Evolutionary conservation across 1,140 invertebrate species (phyloP), one percentile per base, ranked within the genome.

Genomic region (Neodiprion virginianus): DNA sequence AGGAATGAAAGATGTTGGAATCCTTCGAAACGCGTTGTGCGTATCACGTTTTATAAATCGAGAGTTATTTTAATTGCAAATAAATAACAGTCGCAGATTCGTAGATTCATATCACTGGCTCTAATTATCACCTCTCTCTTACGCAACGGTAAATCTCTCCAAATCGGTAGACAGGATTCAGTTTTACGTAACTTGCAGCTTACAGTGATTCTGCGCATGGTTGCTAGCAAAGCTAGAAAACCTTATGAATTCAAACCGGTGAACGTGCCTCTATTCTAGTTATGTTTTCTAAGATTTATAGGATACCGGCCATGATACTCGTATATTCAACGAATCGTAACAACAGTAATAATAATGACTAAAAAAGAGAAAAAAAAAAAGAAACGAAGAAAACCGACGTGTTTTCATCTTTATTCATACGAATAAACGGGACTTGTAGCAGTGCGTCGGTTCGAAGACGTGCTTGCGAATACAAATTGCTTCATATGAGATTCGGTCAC

Each of bases 131-230:
- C 53, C 53, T 12, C 8, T 61, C 53, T 61, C n/a, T 61, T 61
- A 61, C 8, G 53, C 53, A 61, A 61, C 53, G 53, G n/a, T 17
- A 61, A 61, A 61, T 61, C n/a, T 61, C 53, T 61, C 53, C 53
- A 8, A 61, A 61, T 61, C 53, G 11, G 11, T 5, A 61, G 5
- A 61, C 53, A 14, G 53, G 53, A 61, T 61, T 61, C 53, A 61
- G 8, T 61, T 61, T 61, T 61, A 17, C 53, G 53, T 61, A 61
- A 61, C 53, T 61, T 61, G 8, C 11, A 61, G 8, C 0, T 12
- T 4, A 61, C n/a, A 61, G 53, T 61, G 0, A 61, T 61, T 61
- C 53, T 17, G 53, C n/a, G 4, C 28, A 61, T 17, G 8, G n/a
- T 61, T 61, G 11, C 53, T 8, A 61, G 53, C 53, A 61, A 61